phyloP scores from a whole-genome alignment of 2,888 invertebrate genomes.

The Campoplex capitator region DNA sequence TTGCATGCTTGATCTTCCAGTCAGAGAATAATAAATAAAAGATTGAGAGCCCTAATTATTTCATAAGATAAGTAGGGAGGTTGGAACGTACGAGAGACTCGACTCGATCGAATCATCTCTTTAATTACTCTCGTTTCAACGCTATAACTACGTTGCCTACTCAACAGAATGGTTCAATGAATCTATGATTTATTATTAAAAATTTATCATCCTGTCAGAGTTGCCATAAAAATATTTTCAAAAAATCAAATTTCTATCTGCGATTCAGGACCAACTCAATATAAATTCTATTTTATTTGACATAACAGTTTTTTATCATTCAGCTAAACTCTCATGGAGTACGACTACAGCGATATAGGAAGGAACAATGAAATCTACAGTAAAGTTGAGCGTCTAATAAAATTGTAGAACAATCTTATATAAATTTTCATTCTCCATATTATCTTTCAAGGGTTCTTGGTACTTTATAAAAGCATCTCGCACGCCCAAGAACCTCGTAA shows the following conservation, averaged over 20 bases:
- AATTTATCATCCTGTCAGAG: neutral
- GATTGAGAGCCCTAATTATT: constrained; percentile 77
- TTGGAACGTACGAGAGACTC: constrained; percentile 70
- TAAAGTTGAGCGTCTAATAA: neutral
- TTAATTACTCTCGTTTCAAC: neutral
- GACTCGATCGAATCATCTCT: constrained; percentile 68
- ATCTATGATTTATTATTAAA: neutral
- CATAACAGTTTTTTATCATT: neutral
- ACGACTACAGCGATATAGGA: neutral
- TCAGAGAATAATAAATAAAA: constrained; percentile 28
- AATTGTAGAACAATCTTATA: neutral
- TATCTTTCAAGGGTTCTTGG: constrained; percentile 6
- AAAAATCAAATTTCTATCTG: too few relatives aligned
- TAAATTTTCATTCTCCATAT: constrained; percentile 13
- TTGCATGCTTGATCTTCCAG: constrained; percentile 72
- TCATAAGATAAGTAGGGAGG: constrained; percentile 77
- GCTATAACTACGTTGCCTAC: constrained; percentile 9
- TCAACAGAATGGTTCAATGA: neutral
- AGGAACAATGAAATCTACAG: neutral
- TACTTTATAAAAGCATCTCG: constrained; percentile 1
- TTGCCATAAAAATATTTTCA: neutral
- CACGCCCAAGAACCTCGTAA: constrained; percentile 30
- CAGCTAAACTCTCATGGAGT: neutral
- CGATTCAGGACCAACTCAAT: neutral
- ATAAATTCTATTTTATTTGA: neutral